These are phyloP conservation scores for Pyrgus malvae DNA, from an alignment of 2,888 invertebrate genomes.

Conservation along the genomic window DNA sequence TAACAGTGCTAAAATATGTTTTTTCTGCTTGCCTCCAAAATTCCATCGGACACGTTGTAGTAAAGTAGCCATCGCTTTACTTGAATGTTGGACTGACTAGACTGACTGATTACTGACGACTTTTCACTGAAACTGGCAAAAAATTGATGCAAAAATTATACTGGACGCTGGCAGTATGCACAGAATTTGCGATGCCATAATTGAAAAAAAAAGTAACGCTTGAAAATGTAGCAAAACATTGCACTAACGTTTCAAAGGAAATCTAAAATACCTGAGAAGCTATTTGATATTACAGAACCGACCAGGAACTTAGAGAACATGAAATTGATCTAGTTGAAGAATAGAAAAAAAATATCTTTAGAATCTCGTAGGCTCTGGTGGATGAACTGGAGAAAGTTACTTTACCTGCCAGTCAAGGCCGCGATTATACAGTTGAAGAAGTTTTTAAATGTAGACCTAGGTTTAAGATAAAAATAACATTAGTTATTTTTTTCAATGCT, in stretches of 20 bases:
- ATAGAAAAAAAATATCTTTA: background rate
- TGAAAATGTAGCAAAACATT: background rate
- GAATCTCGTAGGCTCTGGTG: background rate
- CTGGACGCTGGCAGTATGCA: no score
- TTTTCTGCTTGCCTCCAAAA: no score
- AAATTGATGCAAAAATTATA: no score
- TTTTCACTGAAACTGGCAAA: no score
- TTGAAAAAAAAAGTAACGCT: no score
- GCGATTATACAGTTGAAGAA: background rate
- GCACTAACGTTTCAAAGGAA: background rate
- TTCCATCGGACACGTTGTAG: no score
- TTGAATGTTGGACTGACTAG: no score
- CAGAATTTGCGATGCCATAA: no score
- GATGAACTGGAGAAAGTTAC: background rate
- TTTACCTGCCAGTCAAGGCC: background rate
- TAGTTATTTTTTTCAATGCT: no score
- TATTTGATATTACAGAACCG: background rate
- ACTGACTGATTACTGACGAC: no score
- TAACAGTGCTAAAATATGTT: no score
- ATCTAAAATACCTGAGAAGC: background rate
- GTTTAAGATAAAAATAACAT: background rate
- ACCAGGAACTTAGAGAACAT: background rate
- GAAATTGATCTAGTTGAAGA: slow-evolving; percentile 2
- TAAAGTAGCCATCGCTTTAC: no score
- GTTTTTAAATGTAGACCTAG: background rate